Base-by-base conservation (phyloP, 92 coral and sea anemone species). In the Plumapathes pennacea region DNA sequence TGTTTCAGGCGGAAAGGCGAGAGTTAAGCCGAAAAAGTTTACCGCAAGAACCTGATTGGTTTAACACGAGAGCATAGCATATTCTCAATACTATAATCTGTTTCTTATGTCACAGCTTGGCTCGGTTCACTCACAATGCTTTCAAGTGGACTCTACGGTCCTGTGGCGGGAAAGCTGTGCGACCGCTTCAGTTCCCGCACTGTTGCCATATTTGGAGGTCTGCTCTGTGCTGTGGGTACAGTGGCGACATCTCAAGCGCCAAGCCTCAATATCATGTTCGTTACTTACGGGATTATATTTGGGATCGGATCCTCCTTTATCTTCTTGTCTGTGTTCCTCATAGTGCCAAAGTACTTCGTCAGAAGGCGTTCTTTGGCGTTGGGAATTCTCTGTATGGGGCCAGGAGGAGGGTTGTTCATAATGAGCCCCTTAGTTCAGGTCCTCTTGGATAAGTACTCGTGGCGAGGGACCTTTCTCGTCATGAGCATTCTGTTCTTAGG, bases 181-280 rank as follows among this genome's bases (percentile, higher is more conserved):
- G 65, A 69, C 25, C 77, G 72, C 12, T 77, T 77, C 32, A 85
- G 90, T n/a, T 54, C 75, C 21, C 82, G 85, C 21, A 33, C 54
- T n/a, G 49, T 65, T 10, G 17, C 82, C n/a, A 32, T 77, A 22
- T 23, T n/a, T 38, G 85, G 85, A 6, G 69, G 67, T 4, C 22
- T 77, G 21, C 58, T 55, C 50, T 48, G 81, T 39, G 68, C 64
- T 4, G 34, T 42, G 0, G 69, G 81, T 8, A 48, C 67, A 5
- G 12, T 78, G 4, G 54, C 61, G 46, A 69, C 85, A 15, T 61
- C 78, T 2, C 46, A 56, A 41, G 67, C 65, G 0, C 52, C 82
- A 6, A 66, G 42, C 38, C 54, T 84, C n/a, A 40, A 51, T 21
- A 46, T 77, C 24, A 62, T 84, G 48, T 72, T 36, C 25, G 4